Evolutionary conservation across 2,797 vertebrate genomes (phyloP), one percentile per base, ranked within the genome.

Genomic region (Danio choprae): DNA sequence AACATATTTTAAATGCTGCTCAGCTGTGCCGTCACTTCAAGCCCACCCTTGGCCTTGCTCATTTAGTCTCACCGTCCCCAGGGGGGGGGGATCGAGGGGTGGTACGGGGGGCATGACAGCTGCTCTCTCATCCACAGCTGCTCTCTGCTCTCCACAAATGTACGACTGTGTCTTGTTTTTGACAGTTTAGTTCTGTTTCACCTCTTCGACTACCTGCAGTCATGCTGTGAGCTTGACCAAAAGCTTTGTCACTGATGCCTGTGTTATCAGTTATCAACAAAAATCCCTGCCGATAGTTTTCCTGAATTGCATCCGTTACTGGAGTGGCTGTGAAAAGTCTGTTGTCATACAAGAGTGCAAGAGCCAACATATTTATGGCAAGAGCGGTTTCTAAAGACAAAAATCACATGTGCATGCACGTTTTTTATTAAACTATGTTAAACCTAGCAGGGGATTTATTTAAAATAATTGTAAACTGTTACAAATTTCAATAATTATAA

Each of bases 111-210:
- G 83, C 55, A 83, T 80, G 86, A 74, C 90, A 91, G 89, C 89
- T 92, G 90, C 87, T 85, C 84, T 84, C 77, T 65, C 70, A 76
- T 65, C 79, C 84, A 88, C 91, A 91, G 89, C 90, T 91, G 90
- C 86, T 69, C 84, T 80, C 79, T 51, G 12, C 12, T 63, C 81
- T 84, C 83, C 71, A 80, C 51, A 80, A 83, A 67, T 84, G 56
- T 84, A 51, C 16, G 16, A 73, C 44, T 43, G 18, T 46, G 15
- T 73, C 13, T 74, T 10, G 8, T 74, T 74, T 83, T 65, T 81
- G 50, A 69, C 36, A 43, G 55, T 69, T 69, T 20, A 56, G 55
- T 53, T 53, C 36, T 71, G 44, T 62, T 64, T 79, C 38, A 73
- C 59, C 58, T 40, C 62, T 62, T 68, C 46, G 10, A 60, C 22